phyloP scores from a whole-genome alignment of 2,113 vertebrate species.

The Sula dactylatra region DNA sequence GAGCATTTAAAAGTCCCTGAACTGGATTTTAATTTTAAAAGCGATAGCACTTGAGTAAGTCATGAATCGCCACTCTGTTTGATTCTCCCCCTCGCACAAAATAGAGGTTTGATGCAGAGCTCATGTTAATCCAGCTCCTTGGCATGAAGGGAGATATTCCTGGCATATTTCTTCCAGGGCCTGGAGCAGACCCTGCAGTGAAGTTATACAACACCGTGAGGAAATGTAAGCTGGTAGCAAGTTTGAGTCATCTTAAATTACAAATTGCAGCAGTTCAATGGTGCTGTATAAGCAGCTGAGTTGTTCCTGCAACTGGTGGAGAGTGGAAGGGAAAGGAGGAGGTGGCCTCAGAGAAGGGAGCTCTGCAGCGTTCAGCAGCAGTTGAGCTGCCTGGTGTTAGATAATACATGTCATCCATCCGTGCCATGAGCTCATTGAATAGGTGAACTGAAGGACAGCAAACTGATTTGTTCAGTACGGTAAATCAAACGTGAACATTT shows the following conservation, averaged over 20 bases:
- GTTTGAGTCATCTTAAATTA: background rate
- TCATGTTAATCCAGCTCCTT: background rate
- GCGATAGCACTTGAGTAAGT: background rate
- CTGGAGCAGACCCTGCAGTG: background rate
- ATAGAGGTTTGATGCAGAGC: background rate
- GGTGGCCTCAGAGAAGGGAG: background rate
- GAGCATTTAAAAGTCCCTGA: background rate
- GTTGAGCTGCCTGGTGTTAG: background rate
- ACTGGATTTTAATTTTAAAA: background rate
- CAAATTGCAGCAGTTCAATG: background rate
- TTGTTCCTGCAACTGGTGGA: background rate
- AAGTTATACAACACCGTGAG: background rate
- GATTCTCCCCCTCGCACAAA: background rate
- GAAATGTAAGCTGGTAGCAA: background rate
- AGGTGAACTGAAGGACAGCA: background rate
- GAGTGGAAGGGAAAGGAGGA: background rate
- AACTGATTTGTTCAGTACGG: background rate
- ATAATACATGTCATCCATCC: background rate
- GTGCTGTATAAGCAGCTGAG: background rate
- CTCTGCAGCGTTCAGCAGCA: background rate
- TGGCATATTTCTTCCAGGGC: background rate
- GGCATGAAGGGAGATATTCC: background rate
- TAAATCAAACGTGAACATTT: background rate
- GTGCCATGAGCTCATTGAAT: background rate
- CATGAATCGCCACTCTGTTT: background rate